phyloP scores from a whole-genome alignment of 2,888 invertebrate species.

The Dorcus parallelipipedus region DNA sequence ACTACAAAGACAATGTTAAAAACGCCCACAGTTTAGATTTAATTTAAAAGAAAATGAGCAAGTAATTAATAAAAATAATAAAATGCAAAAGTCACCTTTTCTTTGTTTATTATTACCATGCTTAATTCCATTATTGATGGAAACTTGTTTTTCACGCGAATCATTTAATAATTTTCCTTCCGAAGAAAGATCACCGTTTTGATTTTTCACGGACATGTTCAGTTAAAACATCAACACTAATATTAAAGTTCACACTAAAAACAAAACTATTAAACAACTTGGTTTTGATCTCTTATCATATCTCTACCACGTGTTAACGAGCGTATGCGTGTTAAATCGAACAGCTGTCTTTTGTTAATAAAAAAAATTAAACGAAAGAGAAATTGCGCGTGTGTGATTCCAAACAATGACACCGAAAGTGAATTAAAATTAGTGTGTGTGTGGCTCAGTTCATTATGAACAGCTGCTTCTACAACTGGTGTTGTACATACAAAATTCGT shows the following conservation, averaged over 20 bases:
- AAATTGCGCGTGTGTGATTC: no score
- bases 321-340: neutral
- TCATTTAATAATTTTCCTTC: constrained; percentile 5
- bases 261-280: constrained; percentile 2
- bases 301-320: constrained; percentile 1
- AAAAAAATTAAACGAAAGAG: no score
- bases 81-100: constrained; percentile 4
- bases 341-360: neutral
- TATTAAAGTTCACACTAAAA: neutral
- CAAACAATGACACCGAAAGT: no score
- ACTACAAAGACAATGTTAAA: no score
- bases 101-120: constrained; percentile 8
- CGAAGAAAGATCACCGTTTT: constrained; percentile 5
- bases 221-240: neutral
- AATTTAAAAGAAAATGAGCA: neutral
- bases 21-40: no score
- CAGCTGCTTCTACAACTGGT: no score
- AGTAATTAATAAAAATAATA: neutral
- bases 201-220: neutral
- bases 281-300: neutral
- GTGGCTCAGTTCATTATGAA: no score
- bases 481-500: no score
- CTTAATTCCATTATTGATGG: constrained; percentile 1
- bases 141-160: neutral
- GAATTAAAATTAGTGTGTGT: no score